Base-by-base conservation (phyloP, 1,140 invertebrate genomes). In the Branchinecta lindahli region DNA sequence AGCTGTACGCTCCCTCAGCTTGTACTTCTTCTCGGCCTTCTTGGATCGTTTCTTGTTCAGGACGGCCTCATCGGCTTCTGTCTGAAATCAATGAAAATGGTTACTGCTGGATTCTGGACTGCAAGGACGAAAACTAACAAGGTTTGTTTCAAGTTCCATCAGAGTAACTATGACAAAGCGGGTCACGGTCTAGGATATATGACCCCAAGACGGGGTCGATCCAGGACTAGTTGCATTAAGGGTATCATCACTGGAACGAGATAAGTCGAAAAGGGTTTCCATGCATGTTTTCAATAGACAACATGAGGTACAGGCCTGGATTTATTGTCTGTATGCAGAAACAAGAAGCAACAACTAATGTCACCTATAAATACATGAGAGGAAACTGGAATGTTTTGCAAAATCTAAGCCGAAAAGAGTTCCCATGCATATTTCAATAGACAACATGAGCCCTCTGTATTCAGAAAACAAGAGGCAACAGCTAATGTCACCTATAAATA, bases 41-140 rank as follows among this genome's bases (percentile, higher is more conserved):
- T 94, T 93, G 71, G 91, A 95, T 72, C 91, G 84, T 77, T 95
- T 94, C 79, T 96, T 96, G 80, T 93, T 95, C 66, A 98, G 83
- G 69, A 92, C 85, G 75, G 89, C 91, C 81, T 98, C 94, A 77
- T 98, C 96, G 73, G 90, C 90, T 81, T 95, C 90, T 74, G 91
- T 91, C 90, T 94, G 76, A 70, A 70, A 21, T 46, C 15, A 68
- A 45, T 12, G 18, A 18, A 33, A n/a, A 47, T 3, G 66, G 18
- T 66, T 52, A 45, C 68, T 15, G 6, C 44, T 9, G 12, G 9
- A 1, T n/a, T 68, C 47, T n/a, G 44, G n/a, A 69, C n/a, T 2
- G 47, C 18, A 9, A 12, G 8, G 20, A 71, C 18, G 4, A 7
- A 67, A 15, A 67, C 44, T 6, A 44, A 66, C 0, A 10, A 45